Percentiles rank a stretch among this genome's conserved stretches.
These are phyloP conservation scores for Sciurus carolinensis DNA, from an alignment of 2,797 vertebrate genomes.

Conservation along the genomic window DNA sequence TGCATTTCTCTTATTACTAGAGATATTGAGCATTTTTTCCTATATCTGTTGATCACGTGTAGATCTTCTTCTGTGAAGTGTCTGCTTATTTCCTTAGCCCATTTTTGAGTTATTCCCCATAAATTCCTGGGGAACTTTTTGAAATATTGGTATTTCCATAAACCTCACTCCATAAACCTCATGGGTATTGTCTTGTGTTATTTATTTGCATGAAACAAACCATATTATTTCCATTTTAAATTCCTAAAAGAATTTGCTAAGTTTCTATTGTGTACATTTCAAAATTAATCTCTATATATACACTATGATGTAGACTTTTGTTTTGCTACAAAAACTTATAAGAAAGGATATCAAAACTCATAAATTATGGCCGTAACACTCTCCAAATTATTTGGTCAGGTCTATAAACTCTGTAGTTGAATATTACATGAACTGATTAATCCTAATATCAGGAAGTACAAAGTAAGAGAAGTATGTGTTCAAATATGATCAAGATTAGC, in stretches of 20 bases:
- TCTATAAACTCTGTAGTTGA: not conserved
- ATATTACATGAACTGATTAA: not conserved
- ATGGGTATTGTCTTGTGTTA: not conserved
- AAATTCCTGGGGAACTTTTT: not conserved
- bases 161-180: not conserved
- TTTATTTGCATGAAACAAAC: not conserved
- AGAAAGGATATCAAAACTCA: not conserved
- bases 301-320: not conserved
- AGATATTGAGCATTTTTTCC: no score
- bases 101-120: not conserved
- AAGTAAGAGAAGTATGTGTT: not conserved
- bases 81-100: no score
- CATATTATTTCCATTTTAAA: not conserved
- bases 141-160: constrained; percentile 25
- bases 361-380: not conserved
- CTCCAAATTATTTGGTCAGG: not conserved
- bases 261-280: not conserved
- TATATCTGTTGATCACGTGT: no score
- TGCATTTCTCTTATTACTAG: no score
- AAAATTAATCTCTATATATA: not conserved
- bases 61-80: no score
- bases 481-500: not conserved
- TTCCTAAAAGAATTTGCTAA: not conserved
- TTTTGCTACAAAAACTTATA: constrained; percentile 21
- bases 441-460: not conserved